A percentile compares a stretch with the other conserved stretches of the same genome.
Conservation (phyloP, 2,888 invertebrate genomes). For the Polylopha cassiicola region DNA sequence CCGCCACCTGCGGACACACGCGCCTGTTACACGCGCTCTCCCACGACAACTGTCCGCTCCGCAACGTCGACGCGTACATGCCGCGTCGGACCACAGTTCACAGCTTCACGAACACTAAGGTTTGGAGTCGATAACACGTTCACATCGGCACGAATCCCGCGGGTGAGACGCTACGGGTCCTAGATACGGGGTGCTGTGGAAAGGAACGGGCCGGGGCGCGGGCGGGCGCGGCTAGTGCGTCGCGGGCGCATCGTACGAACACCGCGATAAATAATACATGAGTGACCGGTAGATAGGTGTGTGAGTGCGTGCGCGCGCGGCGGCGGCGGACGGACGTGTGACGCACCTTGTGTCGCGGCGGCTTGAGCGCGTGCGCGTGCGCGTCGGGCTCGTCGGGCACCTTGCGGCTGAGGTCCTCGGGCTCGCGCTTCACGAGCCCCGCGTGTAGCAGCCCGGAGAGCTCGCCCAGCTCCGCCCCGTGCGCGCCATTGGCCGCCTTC, state of each 20-base stretch:
- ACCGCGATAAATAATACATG: constrained; percentile 77
- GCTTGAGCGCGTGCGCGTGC: constrained; percentile 79
- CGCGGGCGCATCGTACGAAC: constrained; percentile 77
- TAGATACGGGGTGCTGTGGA: constrained; percentile 75
- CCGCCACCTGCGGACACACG: constrained; percentile 79
- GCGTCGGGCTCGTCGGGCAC: constrained; percentile 78
- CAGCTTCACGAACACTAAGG: constrained; percentile 69
- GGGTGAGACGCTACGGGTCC: constrained; percentile 55
- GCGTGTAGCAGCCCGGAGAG: constrained; percentile 79
- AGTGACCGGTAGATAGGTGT: constrained; percentile 73
- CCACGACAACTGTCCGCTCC: constrained; percentile 77
- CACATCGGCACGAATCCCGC: constrained; percentile 53
- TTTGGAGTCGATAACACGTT: constrained; percentile 53
- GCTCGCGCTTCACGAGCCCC: constrained; percentile 87
- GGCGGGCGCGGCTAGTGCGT: constrained; percentile 76
- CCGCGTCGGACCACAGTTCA: constrained; percentile 72
- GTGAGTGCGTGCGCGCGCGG: constrained; percentile 75
- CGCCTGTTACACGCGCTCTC: constrained; percentile 81
- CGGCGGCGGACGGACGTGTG: constrained; percentile 74
- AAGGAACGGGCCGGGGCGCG: constrained; percentile 78
- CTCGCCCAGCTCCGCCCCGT: constrained; percentile 82
- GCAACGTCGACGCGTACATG: constrained; percentile 79
- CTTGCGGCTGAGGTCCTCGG: constrained; percentile 87
- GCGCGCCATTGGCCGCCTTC: constrained; percentile 82
- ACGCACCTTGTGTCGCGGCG: constrained; percentile 81